Evolutionary conservation across 2,888 invertebrate species (phyloP).

Genomic region (Hemicrepidius hirtus): DNA sequence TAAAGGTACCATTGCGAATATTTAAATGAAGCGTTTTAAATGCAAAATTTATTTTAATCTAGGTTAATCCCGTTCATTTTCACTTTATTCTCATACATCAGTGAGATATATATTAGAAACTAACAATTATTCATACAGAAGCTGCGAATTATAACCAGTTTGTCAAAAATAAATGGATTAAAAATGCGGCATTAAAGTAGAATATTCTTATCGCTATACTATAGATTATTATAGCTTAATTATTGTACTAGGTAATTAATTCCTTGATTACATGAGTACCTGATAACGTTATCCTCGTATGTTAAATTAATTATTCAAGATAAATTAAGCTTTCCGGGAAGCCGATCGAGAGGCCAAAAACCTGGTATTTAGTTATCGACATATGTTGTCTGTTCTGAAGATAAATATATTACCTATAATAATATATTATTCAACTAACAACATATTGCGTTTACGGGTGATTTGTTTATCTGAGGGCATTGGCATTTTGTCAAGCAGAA

Average conservation of each 20-base stretch:
- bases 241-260: constrained; percentile 3
- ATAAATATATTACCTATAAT: neutral
- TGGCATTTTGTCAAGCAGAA: too few relatives aligned
- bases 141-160: neutral
- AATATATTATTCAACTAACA: neutral
- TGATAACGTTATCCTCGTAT: constrained; percentile 11
- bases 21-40: constrained; percentile 9
- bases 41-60: constrained; percentile 14
- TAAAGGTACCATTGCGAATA: neutral
- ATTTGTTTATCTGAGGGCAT: too few relatives aligned
- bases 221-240: neutral
- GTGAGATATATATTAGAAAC: neutral
- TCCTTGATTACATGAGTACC: constrained; percentile 1
- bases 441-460: neutral
- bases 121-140: too few relatives aligned
- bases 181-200: neutral
- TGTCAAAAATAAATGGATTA: neutral
- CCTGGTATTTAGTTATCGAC: neutral
- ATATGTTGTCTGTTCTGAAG: neutral
- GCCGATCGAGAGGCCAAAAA: neutral
- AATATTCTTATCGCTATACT: neutral
- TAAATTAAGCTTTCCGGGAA: constrained; percentile 2
- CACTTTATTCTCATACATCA: constrained; percentile 9
- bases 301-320: constrained; percentile 12
- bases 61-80: constrained; percentile 17